phyloP scores from a whole-genome alignment of 2,113 vertebrate species.

The Mormyrus lacerda region DNA sequence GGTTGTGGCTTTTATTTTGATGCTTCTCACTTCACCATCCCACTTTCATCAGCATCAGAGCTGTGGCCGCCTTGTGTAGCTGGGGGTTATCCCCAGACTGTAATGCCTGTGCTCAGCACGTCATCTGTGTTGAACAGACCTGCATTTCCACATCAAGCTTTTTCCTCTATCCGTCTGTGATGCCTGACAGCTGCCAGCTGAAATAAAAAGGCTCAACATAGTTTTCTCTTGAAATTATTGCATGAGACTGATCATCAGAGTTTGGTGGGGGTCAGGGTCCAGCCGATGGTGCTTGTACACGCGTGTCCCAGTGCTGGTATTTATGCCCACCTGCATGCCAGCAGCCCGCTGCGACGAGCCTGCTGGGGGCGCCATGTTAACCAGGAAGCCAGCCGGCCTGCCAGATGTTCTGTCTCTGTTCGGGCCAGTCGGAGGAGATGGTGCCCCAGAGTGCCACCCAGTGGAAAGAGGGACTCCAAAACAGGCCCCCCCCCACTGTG shows the following conservation, averaged over 20 bases:
- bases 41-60: neutral
- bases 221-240: neutral
- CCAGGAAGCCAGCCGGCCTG: conserved; percentile 62
- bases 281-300: neutral
- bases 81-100: conserved; percentile 42
- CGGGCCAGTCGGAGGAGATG: conserved; percentile 57
- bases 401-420: conserved; percentile 63
- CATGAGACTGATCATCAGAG: neutral
- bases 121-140: conserved; percentile 50
- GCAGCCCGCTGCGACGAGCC: conserved; percentile 42
- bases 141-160: conserved; percentile 34
- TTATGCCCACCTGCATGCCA: neutral
- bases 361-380: conserved; percentile 61
- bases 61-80: neutral
- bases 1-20: neutral
- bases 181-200: neutral
- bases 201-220: neutral
- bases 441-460: conserved; percentile 24
- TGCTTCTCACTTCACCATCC: neutral
- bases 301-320: neutral
- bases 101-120: conserved; percentile 53
- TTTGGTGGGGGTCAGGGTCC: neutral
- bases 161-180: neutral
- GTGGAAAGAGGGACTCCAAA: neutral
- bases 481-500: too few species aligned